phyloP scores from a whole-genome alignment of 1,140 invertebrate genomes.

The Oscheius sp. region DNA sequence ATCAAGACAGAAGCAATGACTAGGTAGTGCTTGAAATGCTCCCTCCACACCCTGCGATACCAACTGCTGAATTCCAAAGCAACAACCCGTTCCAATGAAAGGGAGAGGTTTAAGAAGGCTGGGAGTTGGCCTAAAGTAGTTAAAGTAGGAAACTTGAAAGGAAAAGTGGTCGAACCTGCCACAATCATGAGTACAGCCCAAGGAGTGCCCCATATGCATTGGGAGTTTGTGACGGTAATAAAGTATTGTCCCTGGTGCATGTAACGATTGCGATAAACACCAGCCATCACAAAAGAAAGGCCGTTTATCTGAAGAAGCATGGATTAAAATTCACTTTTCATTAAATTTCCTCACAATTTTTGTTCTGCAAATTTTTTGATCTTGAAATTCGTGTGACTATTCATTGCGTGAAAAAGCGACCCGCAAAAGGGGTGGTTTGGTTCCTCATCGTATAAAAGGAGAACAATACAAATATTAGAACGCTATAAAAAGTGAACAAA shows the following conservation, averaged over 20 bases:
- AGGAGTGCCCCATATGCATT: slow-evolving; percentile 5
- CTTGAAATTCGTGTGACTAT: too few relatives aligned
- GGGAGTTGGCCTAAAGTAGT: slow-evolving; percentile 16
- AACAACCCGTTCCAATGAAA: slow-evolving; percentile 17
- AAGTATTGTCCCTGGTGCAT: slow-evolving; percentile 2
- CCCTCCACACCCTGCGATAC: slow-evolving; percentile 18
- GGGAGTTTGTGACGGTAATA: slow-evolving; percentile 3
- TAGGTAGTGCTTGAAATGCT: background rate
- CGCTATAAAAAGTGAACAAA: too few relatives aligned
- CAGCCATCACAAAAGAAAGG: slow-evolving; percentile 17
- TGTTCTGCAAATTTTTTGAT: too few relatives aligned
- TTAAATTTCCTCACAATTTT: too few relatives aligned
- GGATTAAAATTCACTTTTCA: too few relatives aligned
- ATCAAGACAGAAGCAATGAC: background rate
- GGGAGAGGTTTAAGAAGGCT: slow-evolving; percentile 4
- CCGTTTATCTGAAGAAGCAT: slow-evolving; percentile 26
- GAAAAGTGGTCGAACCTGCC: background rate
- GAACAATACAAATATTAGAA: too few relatives aligned
- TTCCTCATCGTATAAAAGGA: too few relatives aligned
- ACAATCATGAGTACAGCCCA: background rate
- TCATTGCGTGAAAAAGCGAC: too few relatives aligned
- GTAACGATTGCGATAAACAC: background rate
- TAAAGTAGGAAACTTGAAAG: background rate
- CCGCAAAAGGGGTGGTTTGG: too few relatives aligned
- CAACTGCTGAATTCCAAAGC: slow-evolving; percentile 12